phyloP scores from a whole-genome alignment of 2,797 vertebrate genomes.

The Hyperoplus lanceolatus region DNA sequence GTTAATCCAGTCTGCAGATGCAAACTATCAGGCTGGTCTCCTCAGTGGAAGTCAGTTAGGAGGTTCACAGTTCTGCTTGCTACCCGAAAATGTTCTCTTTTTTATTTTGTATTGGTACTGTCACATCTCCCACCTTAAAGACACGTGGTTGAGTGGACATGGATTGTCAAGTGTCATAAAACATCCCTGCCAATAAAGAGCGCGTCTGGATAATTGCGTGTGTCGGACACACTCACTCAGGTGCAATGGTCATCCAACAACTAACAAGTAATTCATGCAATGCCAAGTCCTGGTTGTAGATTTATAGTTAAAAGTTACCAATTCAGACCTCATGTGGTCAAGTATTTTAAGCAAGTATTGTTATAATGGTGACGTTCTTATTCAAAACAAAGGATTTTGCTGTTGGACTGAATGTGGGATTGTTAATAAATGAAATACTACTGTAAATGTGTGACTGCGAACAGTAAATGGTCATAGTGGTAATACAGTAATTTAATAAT shows the following conservation, averaged over 20 bases:
- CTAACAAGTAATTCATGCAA: too few relatives aligned
- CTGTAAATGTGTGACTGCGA: conserved; percentile 1
- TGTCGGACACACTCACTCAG: too few relatives aligned
- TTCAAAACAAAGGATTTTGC: neutral
- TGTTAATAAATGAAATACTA: conserved; percentile 8
- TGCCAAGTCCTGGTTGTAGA: neutral
- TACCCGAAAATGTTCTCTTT: neutral
- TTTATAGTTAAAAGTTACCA: neutral
- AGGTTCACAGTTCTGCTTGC: neutral
- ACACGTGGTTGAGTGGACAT: too few relatives aligned
- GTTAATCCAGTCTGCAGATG: neutral
- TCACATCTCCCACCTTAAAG: too few relatives aligned
- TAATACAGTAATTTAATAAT: too few relatives aligned
- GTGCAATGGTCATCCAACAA: too few relatives aligned
- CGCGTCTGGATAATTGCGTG: too few relatives aligned
- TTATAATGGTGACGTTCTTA: neutral
- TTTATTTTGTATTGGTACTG: too few relatives aligned
- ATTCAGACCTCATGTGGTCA: neutral
- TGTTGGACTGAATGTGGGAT: neutral
- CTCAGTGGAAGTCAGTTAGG: neutral
- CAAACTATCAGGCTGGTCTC: neutral
- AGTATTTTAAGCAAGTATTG: neutral
- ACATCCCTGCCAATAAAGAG: too few relatives aligned
- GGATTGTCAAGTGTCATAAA: too few relatives aligned
- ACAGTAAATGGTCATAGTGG: neutral